These are phyloP conservation scores for Tyto alba DNA, from an alignment of 2,113 vertebrate species.

Conservation along the genomic window DNA sequence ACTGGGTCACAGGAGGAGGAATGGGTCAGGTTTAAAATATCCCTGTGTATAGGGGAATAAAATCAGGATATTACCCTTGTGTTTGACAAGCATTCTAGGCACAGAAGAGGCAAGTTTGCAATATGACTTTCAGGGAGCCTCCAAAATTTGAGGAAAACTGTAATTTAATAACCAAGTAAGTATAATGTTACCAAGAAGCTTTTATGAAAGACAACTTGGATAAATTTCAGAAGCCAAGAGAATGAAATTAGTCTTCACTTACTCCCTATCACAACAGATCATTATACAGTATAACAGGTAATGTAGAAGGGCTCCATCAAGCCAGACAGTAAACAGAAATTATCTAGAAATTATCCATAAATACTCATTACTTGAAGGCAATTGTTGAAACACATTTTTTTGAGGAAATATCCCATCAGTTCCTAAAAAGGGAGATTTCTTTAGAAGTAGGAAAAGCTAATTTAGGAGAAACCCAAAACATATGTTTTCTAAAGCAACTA, in stretches of 20 bases:
- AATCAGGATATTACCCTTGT: background rate
- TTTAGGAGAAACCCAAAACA: background rate
- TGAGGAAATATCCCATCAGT: background rate
- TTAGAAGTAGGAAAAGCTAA: background rate
- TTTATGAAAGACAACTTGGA: background rate
- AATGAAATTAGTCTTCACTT: background rate
- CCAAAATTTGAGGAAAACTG: background rate
- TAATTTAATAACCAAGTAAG: background rate
- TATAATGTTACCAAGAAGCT: background rate
- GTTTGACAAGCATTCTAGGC: background rate
- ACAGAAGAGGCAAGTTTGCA: background rate
- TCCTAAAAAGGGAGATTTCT: background rate
- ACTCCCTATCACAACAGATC: background rate
- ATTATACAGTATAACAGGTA: background rate
- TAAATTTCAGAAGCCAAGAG: background rate
- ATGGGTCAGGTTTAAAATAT: background rate
- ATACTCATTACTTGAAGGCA: background rate
- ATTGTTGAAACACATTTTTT: background rate
- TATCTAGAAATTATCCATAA: background rate
- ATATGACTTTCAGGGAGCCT: background rate
- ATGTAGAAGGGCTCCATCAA: background rate
- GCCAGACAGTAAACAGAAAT: background rate
- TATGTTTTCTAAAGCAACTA: background rate
- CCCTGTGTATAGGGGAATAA: accelerated
- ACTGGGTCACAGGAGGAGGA: background rate